Base-by-base conservation (phyloP, 1,140 invertebrate genomes). In the Plodia interpunctella region DNA sequence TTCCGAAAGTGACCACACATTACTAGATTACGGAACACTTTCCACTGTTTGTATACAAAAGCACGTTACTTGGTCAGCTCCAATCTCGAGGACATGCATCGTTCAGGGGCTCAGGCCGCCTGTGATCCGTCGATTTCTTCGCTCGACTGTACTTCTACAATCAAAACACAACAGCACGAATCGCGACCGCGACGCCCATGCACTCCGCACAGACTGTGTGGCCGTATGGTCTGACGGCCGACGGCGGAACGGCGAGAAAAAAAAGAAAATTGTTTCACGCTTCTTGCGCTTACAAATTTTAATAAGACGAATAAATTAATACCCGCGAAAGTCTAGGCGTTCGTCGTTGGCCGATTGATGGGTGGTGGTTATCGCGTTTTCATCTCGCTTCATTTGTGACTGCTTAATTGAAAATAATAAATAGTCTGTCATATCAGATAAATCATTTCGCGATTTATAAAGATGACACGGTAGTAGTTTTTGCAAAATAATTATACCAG, bases 181-280 rank as follows among this genome's bases (percentile, higher is more conserved):
- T 76, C 63, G 71, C 84, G 76, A 80, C 78, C 74, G 78, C 64
- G 51, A 52, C 71, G 73, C 25, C 63, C 71, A 67, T 74, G 56
- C 70, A 75, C 77, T 75, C 67, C 62, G 63, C 70, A 76, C 75
- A 71, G 68, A 83, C 82, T 44, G 38, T 15, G 6, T 44, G 13
- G 38, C 13, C 13, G 38, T 44, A 15, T 44, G n/a, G 38, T 44
- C 38, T 83, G 78, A 61, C 68, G 58, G 65, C 59, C 65, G 66
- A 63, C 66, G 71, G 70, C 66, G 75, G 35, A 78, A 73, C 62
- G 63, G 50, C 35, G 57, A 56, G 66, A 55, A 69, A 72, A 87
- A 81, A 83, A 86, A 88, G 83, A 87, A 88, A 88, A 83, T 86
- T 78, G 73, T 80, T 88, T 88, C 84, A 87, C 83, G 84, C 78